These are phyloP conservation scores for Eumeta japonica DNA, from an alignment of 1,140 invertebrate species.

Conservation along the genomic window DNA sequence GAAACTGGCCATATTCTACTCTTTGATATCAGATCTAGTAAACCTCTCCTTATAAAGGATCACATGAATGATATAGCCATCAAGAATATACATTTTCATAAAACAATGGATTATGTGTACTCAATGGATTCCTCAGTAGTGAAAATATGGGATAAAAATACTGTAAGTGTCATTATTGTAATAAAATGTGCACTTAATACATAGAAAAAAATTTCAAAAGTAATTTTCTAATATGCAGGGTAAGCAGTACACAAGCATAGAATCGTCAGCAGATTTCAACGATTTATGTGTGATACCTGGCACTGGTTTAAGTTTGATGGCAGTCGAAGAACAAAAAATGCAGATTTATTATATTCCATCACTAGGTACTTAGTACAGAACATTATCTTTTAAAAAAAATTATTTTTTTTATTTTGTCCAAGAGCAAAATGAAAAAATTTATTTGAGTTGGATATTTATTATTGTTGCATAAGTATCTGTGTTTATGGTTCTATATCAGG, in stretches of 20 bases:
- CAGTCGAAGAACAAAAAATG: slow-evolving; percentile 93
- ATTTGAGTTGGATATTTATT: neutral
- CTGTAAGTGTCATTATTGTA: slow-evolving; percentile 59
- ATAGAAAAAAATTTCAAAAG: neutral
- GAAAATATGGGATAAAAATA: slow-evolving; percentile 93
- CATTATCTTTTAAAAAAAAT: neutral
- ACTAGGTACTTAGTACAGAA: slow-evolving; percentile 56
- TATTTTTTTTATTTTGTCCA: neutral
- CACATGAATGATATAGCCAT: slow-evolving; percentile 94
- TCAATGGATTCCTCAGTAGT: slow-evolving; percentile 90
- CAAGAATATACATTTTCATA: slow-evolving; percentile 84
- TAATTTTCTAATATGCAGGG: slow-evolving; percentile 64
- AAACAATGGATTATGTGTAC: slow-evolving; percentile 77
- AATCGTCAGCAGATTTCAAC: slow-evolving; percentile 83
- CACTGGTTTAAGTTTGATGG: slow-evolving; percentile 89
- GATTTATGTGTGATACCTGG: slow-evolving; percentile 87
- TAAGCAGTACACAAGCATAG: slow-evolving; percentile 90
- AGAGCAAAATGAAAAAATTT: too few species aligned
- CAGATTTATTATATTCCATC: slow-evolving; percentile 92
- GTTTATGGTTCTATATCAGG: slow-evolving; percentile 54
- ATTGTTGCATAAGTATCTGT: too few species aligned
- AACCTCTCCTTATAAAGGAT: slow-evolving; percentile 89
- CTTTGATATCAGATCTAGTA: slow-evolving; percentile 91
- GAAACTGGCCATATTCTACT: slow-evolving; percentile 89
- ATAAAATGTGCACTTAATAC: neutral